Evolutionary conservation across 2,113 vertebrate species (phyloP), one percentile per base, ranked within the genome.

Genomic region (Romanogobio albipinnatus): DNA sequence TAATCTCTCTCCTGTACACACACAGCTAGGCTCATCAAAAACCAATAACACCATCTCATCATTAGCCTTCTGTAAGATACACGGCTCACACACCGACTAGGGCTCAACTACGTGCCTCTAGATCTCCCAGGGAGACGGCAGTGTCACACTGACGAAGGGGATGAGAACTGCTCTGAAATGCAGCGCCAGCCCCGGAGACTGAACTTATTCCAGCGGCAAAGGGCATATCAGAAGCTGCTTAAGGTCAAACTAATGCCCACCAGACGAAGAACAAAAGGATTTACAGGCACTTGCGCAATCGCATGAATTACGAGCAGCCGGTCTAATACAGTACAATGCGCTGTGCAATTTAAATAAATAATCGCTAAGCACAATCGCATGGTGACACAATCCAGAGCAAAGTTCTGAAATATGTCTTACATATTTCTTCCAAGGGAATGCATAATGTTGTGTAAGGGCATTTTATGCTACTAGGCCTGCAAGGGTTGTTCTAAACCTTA

Each of bases 1-100:
- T 29, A 84, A 51, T 64, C 51, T 81, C 61, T 68, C 43, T 81
- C 79, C 26, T 66, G 78, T n/a, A 29, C 73, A 9, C 73, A 19
- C 77, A 66, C 43, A 9, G n/a, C 43, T 13, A 49, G 26, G 14
- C 71, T 87, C 78, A 82, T 87, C 61, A 61, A 53, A 81, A 70
- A 58, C 61, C 71, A 66, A 87, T 81, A 87, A 79, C 58, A 79
- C 61, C 77, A 81, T 82, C 62, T 77, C 73, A 85, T 85, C 73
- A 78, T 87, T 66, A 76, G 78, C 75, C 64, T 81, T 29, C 80
- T 71, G 75, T 82, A 58, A 76, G 56, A 85, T 45, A 75, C 71
- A 77, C 29, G 66, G 49, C 47, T 68, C 86, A 68, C 77, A 84
- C 49, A 47, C n/a, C 3, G 11, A 39, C 74, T 22, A 33, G 29